A percentile compares a stretch with the other conserved stretches of the same genome.
phyloP scores from a whole-genome alignment of 2,113 vertebrate genomes.

The Notiomystis cincta region DNA sequence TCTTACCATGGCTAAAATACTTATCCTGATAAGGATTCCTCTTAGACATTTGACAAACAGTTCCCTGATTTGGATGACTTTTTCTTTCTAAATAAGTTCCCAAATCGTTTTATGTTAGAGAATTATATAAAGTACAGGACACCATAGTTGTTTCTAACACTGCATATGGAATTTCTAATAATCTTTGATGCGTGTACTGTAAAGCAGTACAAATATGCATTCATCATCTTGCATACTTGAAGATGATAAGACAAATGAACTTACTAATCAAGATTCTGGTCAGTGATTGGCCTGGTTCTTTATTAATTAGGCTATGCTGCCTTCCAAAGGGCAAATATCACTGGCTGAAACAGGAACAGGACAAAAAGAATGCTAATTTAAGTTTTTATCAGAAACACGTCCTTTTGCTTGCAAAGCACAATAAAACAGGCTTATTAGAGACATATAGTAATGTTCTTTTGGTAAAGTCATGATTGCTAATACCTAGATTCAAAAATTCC shows the following conservation, averaged over 20 bases:
- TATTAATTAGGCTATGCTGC: background rate
- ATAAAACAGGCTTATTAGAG: background rate
- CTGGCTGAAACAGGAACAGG: slow-evolving; percentile 46
- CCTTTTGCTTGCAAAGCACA: slow-evolving; percentile 22
- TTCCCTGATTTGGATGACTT: background rate
- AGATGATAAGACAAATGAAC: background rate
- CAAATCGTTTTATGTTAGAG: background rate
- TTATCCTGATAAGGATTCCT: background rate
- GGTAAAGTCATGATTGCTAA: slow-evolving; percentile 14
- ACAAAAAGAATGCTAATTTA: slow-evolving; percentile 55
- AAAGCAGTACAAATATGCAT: background rate
- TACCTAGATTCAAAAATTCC: background rate
- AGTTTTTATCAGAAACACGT: slow-evolving; percentile 56
- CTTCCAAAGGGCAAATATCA: slow-evolving; percentile 38
- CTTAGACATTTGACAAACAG: background rate
- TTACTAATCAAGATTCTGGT: background rate
- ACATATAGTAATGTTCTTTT: slow-evolving; percentile 28
- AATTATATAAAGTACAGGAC: background rate
- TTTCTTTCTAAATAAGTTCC: background rate
- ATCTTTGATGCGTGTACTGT: background rate
- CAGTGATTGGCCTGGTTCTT: background rate
- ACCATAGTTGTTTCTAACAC: background rate
- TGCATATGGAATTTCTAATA: background rate
- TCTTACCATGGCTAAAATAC: background rate
- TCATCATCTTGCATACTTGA: background rate